These are phyloP conservation scores for Acrocephalus scirpaceus DNA, from an alignment of 2,797 vertebrate species.

Conservation along the genomic window DNA sequence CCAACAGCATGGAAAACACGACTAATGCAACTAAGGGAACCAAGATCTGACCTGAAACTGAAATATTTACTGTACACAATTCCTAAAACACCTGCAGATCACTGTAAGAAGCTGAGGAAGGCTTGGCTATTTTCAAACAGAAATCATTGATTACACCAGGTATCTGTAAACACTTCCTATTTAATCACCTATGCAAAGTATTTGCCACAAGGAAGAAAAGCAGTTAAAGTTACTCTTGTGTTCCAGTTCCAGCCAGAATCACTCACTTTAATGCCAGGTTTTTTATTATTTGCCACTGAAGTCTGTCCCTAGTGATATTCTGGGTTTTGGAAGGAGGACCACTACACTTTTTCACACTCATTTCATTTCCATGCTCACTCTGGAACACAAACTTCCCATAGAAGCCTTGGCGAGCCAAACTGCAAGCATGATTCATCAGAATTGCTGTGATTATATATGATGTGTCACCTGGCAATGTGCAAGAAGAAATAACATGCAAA, in stretches of 20 bases:
- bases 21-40: neutral
- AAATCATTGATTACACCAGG: neutral
- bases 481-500: slow-evolving; percentile 57
- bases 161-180: neutral
- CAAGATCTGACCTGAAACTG: neutral
- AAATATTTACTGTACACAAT: neutral
- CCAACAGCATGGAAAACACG: fast-evolving
- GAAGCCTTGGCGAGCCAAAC: neutral
- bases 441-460: slow-evolving; percentile 36
- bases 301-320: neutral
- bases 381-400: neutral
- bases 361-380: neutral
- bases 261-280: neutral
- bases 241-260: neutral
- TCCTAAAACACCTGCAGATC: neutral
- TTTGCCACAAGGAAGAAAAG: neutral
- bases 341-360: neutral
- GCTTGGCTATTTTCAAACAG: neutral
- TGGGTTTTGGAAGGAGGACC: neutral
- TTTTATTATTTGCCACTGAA: neutral
- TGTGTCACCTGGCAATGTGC: slow-evolving; percentile 42
- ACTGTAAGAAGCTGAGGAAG: neutral
- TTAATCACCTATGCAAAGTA: neutral
- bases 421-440: slow-evolving; percentile 45
- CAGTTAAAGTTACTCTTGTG: neutral